Conservation (phyloP, 2,113 vertebrate species). For the Cariama cristata region DNA sequence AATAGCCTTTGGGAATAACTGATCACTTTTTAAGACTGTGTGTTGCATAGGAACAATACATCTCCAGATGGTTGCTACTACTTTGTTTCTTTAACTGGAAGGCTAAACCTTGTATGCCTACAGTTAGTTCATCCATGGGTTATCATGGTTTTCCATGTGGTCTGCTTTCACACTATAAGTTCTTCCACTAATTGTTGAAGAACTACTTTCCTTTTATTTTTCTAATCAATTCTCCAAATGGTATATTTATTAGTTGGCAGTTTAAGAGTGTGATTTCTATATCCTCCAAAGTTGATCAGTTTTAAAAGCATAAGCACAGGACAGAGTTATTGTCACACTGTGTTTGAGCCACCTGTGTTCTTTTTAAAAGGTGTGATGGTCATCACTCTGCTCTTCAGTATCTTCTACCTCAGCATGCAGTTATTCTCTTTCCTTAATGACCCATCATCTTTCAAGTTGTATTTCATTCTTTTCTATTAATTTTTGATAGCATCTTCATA, state of each 20-base stretch:
- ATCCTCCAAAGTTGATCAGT: neutral
- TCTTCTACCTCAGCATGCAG: neutral
- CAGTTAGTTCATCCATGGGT: neutral
- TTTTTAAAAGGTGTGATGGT: neutral
- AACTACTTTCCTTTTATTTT: neutral
- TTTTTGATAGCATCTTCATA: neutral
- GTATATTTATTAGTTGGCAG: neutral
- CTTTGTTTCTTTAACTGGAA: neutral
- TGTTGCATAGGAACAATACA: conserved; percentile 4
- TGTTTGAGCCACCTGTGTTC: neutral
- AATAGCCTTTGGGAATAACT: conserved; percentile 12
- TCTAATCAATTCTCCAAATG: neutral
- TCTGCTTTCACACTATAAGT: neutral
- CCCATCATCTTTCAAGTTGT: neutral
- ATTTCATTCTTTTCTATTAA: neutral
- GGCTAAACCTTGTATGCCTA: neutral
- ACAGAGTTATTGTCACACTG: neutral
- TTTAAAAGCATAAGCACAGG: neutral
- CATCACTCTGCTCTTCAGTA: neutral
- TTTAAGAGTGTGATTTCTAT: neutral
- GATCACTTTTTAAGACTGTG: neutral
- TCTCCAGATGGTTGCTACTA: neutral
- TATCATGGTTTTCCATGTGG: neutral
- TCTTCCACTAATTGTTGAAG: neutral
- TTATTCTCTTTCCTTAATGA: neutral